Evolutionary conservation across 2,888 invertebrate species (phyloP).

Genomic region (Athalia cordata): DNA sequence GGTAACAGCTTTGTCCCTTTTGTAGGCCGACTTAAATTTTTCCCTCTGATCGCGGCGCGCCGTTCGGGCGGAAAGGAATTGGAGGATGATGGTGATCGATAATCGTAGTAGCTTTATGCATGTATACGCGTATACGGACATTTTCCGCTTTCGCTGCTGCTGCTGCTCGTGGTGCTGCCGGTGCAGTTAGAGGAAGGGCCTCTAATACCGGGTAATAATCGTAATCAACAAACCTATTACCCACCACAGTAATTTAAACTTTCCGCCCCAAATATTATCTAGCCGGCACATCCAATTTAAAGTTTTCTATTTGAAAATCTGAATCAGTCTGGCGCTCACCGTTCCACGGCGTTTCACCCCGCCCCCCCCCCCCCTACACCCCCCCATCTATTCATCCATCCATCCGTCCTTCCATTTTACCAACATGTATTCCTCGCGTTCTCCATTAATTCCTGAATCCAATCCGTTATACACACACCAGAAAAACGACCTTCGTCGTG

Average conservation of each 20-base stretch:
- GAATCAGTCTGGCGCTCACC: conserved; percentile 28
- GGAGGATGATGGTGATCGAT: conserved; percentile 21
- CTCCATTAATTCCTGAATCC: conserved; percentile 27
- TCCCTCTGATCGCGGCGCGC: conserved; percentile 6
- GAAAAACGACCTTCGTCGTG: neutral
- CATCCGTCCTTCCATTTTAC: neutral
- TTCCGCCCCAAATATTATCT: conserved; percentile 42
- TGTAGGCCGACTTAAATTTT: conserved; percentile 38
- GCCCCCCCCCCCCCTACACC: neutral
- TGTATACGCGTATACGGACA: neutral
- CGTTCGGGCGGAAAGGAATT: neutral
- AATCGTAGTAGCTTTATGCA: conserved; percentile 1
- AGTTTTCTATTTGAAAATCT: conserved; percentile 45
- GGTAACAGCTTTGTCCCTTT: conserved; percentile 44
- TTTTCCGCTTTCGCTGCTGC: neutral
- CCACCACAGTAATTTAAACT: conserved; percentile 44
- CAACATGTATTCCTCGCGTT: conserved; percentile 1
- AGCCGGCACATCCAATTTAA: conserved; percentile 45
- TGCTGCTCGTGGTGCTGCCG: conserved; percentile 1
- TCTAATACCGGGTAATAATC: conserved; percentile 44
- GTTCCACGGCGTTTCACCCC: neutral
- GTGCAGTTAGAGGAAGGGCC: conserved; percentile 24
- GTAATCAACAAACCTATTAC: conserved; percentile 48
- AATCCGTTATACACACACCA: neutral
- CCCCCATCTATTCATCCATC: too few relatives aligned